These are phyloP conservation scores for Mystacornis crossleyi DNA, from an alignment of 2,113 vertebrate genomes.

Conservation along the genomic window DNA sequence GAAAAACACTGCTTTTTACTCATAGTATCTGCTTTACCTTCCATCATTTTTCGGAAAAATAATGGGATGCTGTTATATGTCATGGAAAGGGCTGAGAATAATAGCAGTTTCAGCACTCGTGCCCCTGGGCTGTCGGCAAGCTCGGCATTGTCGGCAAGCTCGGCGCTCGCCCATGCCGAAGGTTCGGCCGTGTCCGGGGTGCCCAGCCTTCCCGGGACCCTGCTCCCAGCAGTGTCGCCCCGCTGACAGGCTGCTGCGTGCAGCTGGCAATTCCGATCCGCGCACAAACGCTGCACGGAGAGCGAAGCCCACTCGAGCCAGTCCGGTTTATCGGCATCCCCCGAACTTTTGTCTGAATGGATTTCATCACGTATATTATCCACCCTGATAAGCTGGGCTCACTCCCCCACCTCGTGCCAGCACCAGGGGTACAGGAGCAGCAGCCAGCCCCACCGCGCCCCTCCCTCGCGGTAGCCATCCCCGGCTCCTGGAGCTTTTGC, in stretches of 20 bases:
- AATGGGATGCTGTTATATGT: neutral
- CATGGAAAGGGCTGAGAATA: accelerated
- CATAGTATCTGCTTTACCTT: neutral
- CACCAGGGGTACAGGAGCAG: neutral
- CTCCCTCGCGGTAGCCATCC: neutral
- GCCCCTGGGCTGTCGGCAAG: neutral
- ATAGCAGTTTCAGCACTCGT: accelerated
- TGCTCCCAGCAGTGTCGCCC: neutral
- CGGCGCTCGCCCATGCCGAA: neutral
- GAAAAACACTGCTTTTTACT: neutral
- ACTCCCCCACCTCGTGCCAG: neutral
- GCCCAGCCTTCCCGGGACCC: neutral
- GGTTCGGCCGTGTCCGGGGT: accelerated
- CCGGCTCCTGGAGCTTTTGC: accelerated
- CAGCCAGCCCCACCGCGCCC: neutral
- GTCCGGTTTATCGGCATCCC: accelerated
- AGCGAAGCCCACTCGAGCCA: neutral
- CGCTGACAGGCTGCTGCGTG: accelerated
- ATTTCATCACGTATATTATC: accelerated
- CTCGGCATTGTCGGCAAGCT: neutral
- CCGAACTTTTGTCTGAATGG: neutral
- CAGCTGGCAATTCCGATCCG: accelerated
- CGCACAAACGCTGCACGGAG: neutral
- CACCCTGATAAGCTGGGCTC: accelerated
- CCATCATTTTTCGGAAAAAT: neutral